A percentile compares a stretch with the other conserved stretches of the same genome.
phyloP scores from a whole-genome alignment of 2,797 vertebrate species.

The Ataeniobius toweri region DNA sequence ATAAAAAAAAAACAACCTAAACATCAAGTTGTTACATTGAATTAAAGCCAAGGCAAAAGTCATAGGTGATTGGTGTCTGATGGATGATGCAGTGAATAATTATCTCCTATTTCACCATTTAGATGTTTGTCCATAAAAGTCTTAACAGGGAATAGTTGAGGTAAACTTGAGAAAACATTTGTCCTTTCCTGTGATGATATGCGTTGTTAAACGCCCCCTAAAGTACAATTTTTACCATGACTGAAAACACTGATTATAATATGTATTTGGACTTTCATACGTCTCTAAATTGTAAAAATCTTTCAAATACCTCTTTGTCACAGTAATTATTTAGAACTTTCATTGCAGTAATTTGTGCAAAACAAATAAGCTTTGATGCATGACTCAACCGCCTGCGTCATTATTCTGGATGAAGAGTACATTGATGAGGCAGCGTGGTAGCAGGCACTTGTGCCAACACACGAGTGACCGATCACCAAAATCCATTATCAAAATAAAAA shows the following conservation, averaged over 20 bases:
- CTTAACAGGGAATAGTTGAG: not conserved
- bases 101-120: not conserved
- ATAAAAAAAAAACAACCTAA: not conserved
- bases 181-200: not conserved
- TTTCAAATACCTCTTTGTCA: not conserved
- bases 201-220: not conserved
- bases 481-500: constrained; percentile 9
- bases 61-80: too few species aligned
- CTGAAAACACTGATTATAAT: not conserved
- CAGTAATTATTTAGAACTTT: not conserved
- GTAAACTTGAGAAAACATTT: not conserved
- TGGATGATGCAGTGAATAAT: not conserved
- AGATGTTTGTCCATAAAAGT: not conserved
- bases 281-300: not conserved
- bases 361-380: constrained; percentile 4
- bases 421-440: constrained; percentile 20
- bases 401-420: constrained; percentile 20
- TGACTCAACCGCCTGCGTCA: not conserved
- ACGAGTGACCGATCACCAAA: constrained; percentile 16
- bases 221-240: not conserved
- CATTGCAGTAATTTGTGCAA: not conserved
- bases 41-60: constrained; percentile 1
- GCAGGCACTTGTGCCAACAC: constrained; percentile 23
- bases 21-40: not conserved
- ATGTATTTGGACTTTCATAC: not conserved